Evolutionary conservation across 1,140 invertebrate genomes (phyloP).

Genomic region (Diorhabda carinulata): DNA sequence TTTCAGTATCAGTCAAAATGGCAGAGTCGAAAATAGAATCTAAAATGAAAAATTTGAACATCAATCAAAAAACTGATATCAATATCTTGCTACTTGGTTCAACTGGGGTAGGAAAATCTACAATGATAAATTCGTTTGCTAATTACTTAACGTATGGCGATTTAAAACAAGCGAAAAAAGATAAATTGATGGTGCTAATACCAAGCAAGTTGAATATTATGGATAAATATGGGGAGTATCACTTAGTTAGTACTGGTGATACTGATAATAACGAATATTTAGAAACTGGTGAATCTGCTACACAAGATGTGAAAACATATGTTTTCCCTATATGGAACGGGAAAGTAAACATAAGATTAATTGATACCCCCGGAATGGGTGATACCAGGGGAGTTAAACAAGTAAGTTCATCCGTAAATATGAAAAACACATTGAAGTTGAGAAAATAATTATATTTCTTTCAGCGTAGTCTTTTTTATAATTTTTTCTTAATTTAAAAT

Average conservation of each 20-base stretch:
- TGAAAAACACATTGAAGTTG: too few relatives aligned
- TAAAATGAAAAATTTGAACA: slow-evolving; percentile 17
- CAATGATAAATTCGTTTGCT: slow-evolving; percentile 43
- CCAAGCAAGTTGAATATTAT: slow-evolving; percentile 34
- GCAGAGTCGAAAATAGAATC: slow-evolving; percentile 4
- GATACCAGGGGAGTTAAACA: slow-evolving; percentile 38
- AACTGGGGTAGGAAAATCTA: slow-evolving; percentile 44
- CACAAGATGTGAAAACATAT: slow-evolving; percentile 41
- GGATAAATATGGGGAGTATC: slow-evolving; percentile 31
- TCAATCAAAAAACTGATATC: slow-evolving; percentile 29
- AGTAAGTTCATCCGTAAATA: slow-evolving; percentile 18
- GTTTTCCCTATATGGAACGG: slow-evolving; percentile 34
- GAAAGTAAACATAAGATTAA: slow-evolving; percentile 30
- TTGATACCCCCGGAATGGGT: slow-evolving; percentile 41
- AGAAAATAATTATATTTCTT: too few relatives aligned
- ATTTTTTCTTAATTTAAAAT: too few relatives aligned
- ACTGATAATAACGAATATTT: slow-evolving; percentile 37
- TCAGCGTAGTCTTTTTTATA: too few relatives aligned
- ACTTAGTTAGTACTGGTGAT: slow-evolving; percentile 28
- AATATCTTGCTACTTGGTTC: slow-evolving; percentile 43
- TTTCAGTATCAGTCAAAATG: neutral
- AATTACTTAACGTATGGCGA: slow-evolving; percentile 39
- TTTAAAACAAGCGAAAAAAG: slow-evolving; percentile 32
- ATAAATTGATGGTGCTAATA: slow-evolving; percentile 33
- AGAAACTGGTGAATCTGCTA: slow-evolving; percentile 35